These are phyloP conservation scores for Ciona savignyi DNA, from an alignment of 23 tunicate species.

Conservation along the genomic window DNA sequence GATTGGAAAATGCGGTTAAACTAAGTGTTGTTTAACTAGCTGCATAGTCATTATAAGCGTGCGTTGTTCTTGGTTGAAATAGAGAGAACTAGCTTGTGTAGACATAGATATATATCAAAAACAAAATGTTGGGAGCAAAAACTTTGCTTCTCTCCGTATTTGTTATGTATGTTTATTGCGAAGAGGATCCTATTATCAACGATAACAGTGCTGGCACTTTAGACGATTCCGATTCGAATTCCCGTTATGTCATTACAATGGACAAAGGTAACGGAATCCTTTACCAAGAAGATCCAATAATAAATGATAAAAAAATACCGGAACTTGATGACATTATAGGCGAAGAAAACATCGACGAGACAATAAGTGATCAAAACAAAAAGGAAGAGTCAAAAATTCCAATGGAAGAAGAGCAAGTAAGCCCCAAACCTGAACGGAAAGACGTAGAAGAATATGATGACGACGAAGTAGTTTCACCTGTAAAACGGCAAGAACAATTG, in stretches of 20 bases:
- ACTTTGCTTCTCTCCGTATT: too few relatives aligned
- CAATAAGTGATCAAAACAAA: background rate
- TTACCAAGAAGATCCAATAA: background rate
- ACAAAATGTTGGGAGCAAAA: too few relatives aligned
- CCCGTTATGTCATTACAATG: too few relatives aligned
- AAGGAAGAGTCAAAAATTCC: background rate
- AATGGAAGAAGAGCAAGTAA: background rate
- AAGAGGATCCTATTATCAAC: background rate
- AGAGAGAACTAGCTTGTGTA: too few relatives aligned
- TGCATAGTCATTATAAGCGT: too few relatives aligned
- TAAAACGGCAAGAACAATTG: background rate
- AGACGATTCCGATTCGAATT: too few relatives aligned
- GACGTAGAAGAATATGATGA: background rate
- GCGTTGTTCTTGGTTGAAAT: too few relatives aligned
- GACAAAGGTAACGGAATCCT: too few relatives aligned
- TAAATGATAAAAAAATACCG: background rate
- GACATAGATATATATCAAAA: too few relatives aligned
- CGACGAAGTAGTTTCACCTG: background rate
- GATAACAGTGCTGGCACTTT: background rate
- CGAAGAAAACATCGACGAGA: background rate
- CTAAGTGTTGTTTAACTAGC: too few relatives aligned
- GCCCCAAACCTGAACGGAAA: background rate
- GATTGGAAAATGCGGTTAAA: too few relatives aligned
- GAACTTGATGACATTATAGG: background rate
- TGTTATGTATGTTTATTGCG: background rate